phyloP scores from a whole-genome alignment of 2,797 vertebrate species.

The Sebastiscus albofasciatus region DNA sequence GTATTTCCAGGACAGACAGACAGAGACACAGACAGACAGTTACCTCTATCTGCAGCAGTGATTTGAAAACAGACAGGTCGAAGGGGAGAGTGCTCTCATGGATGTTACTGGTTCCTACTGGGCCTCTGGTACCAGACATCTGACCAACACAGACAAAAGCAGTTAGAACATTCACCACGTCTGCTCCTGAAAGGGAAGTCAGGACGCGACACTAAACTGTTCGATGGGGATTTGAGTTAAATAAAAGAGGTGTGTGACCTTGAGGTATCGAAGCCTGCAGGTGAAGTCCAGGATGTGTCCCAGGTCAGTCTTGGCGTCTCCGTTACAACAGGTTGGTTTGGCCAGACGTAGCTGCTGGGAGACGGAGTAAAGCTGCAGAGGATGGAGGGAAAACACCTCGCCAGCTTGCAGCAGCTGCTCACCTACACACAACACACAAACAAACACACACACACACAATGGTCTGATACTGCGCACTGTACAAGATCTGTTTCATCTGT shows the following conservation, averaged over 20 bases:
- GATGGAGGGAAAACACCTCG: conserved; percentile 90
- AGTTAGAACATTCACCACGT: neutral
- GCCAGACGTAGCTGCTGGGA: conserved; percentile 91
- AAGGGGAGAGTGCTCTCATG: conserved; percentile 90
- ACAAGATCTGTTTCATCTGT: neutral
- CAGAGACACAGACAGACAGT: neutral
- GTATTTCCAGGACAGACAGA: neutral
- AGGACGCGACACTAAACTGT: neutral
- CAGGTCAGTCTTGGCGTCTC: conserved; percentile 94
- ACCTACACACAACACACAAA: conserved; percentile 76
- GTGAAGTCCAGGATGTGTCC: conserved; percentile 98
- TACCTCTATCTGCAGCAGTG: conserved; percentile 96
- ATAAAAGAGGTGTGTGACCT: conserved; percentile 78
- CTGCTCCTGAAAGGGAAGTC: neutral
- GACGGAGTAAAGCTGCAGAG: conserved; percentile 93
- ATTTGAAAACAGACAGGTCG: conserved; percentile 95
- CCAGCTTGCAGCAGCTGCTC: conserved; percentile 93
- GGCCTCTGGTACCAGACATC: conserved; percentile 90
- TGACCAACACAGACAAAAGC: conserved; percentile 61
- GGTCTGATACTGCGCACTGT: neutral
- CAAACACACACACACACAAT: neutral
- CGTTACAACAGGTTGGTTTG: conserved; percentile 92
- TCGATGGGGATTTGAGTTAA: neutral
- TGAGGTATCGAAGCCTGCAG: conserved; percentile 95
- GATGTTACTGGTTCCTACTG: conserved; percentile 95